Evolutionary conservation across 1,140 invertebrate species (phyloP).

Genomic region (Drosophila mojavensis): DNA sequence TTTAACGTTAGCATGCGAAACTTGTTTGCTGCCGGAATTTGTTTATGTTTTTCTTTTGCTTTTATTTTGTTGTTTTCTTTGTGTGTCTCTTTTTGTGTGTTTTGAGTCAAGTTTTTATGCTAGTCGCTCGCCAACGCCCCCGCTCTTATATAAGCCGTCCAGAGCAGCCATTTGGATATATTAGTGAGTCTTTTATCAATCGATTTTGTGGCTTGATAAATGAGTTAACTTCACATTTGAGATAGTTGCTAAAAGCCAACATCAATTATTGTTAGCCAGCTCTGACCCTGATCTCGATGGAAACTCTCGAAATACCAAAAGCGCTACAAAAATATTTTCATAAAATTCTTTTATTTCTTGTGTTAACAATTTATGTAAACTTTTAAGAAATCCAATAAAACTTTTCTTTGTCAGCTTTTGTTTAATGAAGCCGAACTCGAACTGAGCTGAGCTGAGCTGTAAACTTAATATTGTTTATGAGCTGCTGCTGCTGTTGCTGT

Average conservation of each 20-base stretch:
- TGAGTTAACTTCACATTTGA: not conserved
- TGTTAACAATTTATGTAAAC: not conserved
- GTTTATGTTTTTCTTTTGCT: conserved; percentile 26
- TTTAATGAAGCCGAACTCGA: conserved; percentile 24
- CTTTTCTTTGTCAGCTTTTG: conserved; percentile 9
- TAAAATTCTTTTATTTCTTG: not conserved
- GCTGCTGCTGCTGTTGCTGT: conserved; percentile 13
- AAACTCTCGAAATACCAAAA: too few relatives aligned
- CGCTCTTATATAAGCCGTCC: not conserved
- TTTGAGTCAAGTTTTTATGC: conserved; percentile 14
- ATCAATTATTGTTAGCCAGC: not conserved
- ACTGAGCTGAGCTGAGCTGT: conserved; percentile 9
- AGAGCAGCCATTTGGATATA: not conserved
- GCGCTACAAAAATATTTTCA: not conserved
- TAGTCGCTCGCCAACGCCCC: not conserved
- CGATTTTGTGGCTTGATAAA: not conserved
- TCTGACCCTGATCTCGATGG: too few relatives aligned
- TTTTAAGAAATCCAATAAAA: not conserved
- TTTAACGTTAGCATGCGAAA: conserved; percentile 32
- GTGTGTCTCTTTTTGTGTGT: not conserved
- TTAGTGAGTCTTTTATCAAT: not conserved
- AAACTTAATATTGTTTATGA: conserved; percentile 30
- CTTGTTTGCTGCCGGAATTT: conserved; percentile 48
- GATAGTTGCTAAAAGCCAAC: conserved; percentile 6
- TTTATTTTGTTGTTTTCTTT: conserved; percentile 14